These are phyloP conservation scores for Hedychridium roseum DNA, from an alignment of 2,888 invertebrate genomes.

Conservation along the genomic window DNA sequence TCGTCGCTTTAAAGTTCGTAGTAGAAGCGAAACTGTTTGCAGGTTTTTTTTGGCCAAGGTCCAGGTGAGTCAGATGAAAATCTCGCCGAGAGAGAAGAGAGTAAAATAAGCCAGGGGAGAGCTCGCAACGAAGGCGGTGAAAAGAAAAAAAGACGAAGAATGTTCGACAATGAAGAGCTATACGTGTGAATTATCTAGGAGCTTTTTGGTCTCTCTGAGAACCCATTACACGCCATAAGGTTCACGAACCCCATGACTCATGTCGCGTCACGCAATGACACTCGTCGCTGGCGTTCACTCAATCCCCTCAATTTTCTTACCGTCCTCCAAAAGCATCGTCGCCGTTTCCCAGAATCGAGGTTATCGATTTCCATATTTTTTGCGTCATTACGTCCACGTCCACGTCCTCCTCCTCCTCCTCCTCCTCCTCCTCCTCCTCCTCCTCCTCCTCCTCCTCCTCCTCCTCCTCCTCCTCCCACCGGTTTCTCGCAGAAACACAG, in stretches of 20 bases:
- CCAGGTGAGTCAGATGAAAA: too few relatives aligned
- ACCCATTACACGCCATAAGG: conserved; percentile 25
- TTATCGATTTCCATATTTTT: too few relatives aligned
- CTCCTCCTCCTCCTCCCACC: neutral
- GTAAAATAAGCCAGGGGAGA: neutral
- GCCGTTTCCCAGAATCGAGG: too few relatives aligned
- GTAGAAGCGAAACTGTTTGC: too few relatives aligned
- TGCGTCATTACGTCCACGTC: too few relatives aligned
- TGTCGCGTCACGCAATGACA: conserved; percentile 36
- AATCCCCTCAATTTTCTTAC: conserved; percentile 27
- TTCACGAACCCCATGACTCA: conserved; percentile 38
- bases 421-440: too few relatives aligned
- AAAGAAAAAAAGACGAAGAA: conserved; percentile 7
- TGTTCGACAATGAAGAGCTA: conserved; percentile 9
- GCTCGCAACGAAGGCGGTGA: conserved; percentile 1
- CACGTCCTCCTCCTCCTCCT: too few relatives aligned
- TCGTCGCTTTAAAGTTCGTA: too few relatives aligned
- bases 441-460: too few relatives aligned
- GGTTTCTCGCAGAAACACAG: too few relatives aligned
- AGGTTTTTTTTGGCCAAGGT: too few relatives aligned
- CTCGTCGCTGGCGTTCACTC: conserved; percentile 11
- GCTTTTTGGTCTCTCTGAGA: neutral
- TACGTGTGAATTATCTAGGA: conserved; percentile 10
- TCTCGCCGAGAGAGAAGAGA: conserved; percentile 3
- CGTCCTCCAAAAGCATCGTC: too few relatives aligned